These are phyloP conservation scores for Panagrolaimus sp. DNA, from an alignment of 1,140 invertebrate genomes.

Conservation along the genomic window DNA sequence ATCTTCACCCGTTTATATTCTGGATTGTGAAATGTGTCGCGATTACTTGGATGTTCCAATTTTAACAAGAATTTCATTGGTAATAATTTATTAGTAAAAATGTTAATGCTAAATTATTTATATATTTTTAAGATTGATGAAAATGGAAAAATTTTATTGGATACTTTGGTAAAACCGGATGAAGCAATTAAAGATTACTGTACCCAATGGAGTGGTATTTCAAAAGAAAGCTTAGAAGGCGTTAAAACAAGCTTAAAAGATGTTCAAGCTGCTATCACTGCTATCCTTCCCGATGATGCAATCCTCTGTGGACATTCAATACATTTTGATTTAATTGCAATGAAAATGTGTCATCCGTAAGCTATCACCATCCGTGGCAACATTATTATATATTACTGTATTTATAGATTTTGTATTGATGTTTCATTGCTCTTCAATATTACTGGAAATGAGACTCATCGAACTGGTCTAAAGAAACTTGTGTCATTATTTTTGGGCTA, in stretches of 20 bases:
- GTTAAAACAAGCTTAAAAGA: neutral
- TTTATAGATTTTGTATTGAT: neutral
- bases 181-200: constrained; percentile 4
- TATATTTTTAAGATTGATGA: neutral
- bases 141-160: neutral
- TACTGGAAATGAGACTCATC: neutral
- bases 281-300: neutral
- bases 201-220: constrained; percentile 10
- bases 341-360: constrained; percentile 9
- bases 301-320: constrained; percentile 8
- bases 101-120: no score
- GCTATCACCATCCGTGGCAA: neutral
- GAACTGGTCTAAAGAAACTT: neutral
- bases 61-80: neutral
- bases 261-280: neutral
- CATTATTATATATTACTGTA: neutral
- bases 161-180: constrained; percentile 9
- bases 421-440: neutral
- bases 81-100: neutral
- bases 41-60: no score
- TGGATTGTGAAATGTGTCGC: constrained; percentile 14
- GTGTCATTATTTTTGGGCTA: neutral
- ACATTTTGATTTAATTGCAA: constrained; percentile 11
- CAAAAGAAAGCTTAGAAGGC: neutral
- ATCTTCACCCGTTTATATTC: neutral